These are phyloP conservation scores for Conops quadrifasciatus DNA, from an alignment of 2,888 invertebrate genomes.

Conservation along the genomic window DNA sequence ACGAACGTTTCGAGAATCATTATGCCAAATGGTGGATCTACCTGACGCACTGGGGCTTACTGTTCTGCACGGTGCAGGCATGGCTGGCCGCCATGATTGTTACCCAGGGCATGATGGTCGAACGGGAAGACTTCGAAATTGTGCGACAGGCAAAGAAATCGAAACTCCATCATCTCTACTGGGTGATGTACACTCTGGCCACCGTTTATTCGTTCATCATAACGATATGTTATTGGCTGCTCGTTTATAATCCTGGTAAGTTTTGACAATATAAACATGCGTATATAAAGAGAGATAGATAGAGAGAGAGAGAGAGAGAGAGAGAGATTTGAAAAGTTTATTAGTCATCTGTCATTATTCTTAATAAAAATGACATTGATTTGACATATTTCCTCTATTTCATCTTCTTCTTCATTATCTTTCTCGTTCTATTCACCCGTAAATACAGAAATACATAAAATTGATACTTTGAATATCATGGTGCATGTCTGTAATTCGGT, in stretches of 20 bases:
- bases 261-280: too few species aligned
- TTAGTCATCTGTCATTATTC: neutral
- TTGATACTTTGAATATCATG: conserved; percentile 65
- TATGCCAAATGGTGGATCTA: conserved; percentile 67
- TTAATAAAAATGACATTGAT: neutral
- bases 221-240: conserved; percentile 65
- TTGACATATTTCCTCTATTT: neutral
- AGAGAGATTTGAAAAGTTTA: neutral
- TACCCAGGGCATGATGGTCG: conserved; percentile 66
- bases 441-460: conserved; percentile 60
- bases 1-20: conserved; percentile 64
- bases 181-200: conserved; percentile 65
- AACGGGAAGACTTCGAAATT: conserved; percentile 65
- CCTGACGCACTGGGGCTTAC: conserved; percentile 64
- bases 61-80: conserved; percentile 64
- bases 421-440: neutral
- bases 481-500: conserved; percentile 73
- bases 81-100: conserved; percentile 66
- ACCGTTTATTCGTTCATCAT: conserved; percentile 66
- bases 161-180: conserved; percentile 62
- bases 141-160: conserved; percentile 65
- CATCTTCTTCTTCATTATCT: neutral
- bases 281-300: neutral
- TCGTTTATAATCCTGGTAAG: conserved; percentile 77
- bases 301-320: neutral